phyloP scores from a whole-genome alignment of 2,888 invertebrate genomes.

The Ornithoptera alexandrae region DNA sequence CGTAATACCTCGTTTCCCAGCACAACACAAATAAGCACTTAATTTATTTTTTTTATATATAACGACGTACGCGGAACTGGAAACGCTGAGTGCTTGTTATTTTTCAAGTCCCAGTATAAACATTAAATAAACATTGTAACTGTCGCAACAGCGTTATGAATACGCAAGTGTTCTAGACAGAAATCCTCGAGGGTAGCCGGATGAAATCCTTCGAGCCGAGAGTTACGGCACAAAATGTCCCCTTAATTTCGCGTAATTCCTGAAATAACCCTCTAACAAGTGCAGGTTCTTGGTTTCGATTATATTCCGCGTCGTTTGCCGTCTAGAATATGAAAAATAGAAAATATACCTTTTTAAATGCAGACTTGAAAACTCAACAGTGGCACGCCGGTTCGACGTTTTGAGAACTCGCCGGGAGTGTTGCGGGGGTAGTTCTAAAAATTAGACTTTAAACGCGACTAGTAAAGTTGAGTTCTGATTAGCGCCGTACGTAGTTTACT shows the following conservation, averaged over 20 bases:
- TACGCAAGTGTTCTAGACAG: constrained; percentile 24
- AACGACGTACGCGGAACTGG: constrained; percentile 14
- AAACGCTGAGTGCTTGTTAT: constrained; percentile 20
- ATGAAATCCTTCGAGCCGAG: constrained; percentile 19
- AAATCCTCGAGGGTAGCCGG: constrained; percentile 18
- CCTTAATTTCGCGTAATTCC: constrained; percentile 30
- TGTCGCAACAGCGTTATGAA: constrained; percentile 18
- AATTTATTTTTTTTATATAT: constrained; percentile 5
- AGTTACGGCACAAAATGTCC: constrained; percentile 32
- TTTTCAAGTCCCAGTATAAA: constrained; percentile 22
- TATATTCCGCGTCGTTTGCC: constrained; percentile 30
- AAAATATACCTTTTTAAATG: constrained; percentile 35
- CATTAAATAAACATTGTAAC: constrained; percentile 29
- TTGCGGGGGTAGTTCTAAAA: constrained; percentile 36
- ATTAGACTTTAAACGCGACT: constrained; percentile 39
- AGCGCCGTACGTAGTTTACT: constrained; percentile 43
- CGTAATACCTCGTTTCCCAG: constrained; percentile 9
- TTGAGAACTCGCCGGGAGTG: constrained; percentile 45
- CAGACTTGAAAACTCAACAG: constrained; percentile 43
- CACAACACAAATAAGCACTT: constrained; percentile 17
- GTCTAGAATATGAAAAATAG: constrained; percentile 39
- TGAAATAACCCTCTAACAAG: constrained; percentile 21
- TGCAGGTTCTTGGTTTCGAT: constrained; percentile 32
- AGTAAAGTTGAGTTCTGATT: constrained; percentile 50
- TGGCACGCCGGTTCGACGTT: constrained; percentile 39